Base-by-base conservation (phyloP, 2,888 invertebrate species). In the Drosophila trichaetosa region DNA sequence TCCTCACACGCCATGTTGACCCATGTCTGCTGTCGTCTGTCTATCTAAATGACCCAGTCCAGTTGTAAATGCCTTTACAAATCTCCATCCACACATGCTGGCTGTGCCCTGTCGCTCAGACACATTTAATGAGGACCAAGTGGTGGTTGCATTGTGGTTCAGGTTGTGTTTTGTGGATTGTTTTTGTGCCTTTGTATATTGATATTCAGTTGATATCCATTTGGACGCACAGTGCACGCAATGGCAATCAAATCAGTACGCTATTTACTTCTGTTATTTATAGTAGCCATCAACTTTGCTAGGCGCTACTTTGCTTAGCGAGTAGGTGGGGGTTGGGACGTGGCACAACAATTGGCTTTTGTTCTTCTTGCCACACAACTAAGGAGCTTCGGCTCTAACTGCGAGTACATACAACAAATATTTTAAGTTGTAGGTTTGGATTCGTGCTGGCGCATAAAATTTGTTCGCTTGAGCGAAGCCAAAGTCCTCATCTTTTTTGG, bases 221-320 rank as follows among this genome's bases (percentile, higher is more conserved):
- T 66, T 66, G 57, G 56, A 58, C 73, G 66, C 36, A 18, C 52
- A 13, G 27, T 60, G 68, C 78, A 80, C 75, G 78, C 71, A 75
- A 68, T 62, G 42, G 66, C 79, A 76, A 76, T 74, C 74, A 81
- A 80, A 79, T 81, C 79, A 64, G 57, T 24, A 46, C 63, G 33
- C 57, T 75, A 67, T 79, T 81, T 76, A 63, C 73, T 69, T 36
- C 11, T 38, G 40, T 62, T 79, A 71, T 73, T 79, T 76, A 76
- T 76, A 53, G 62, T 40, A 29, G 24, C 63, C 59, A 36, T 59
- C 54, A 58, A 51, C 57, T 54, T 54, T 21, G 40, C 5, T 18
- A 34, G 40, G 10, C 54, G 29, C 24, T 29, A 11, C 49, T 49
- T 58, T 42, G 46, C 46, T 13, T 31, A n/a, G 36, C 34, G 8